Percentiles rank a stretch among this genome's conserved stretches.
phyloP scores from a whole-genome alignment of 2,113 vertebrate species.

The Lagopus leucura region DNA sequence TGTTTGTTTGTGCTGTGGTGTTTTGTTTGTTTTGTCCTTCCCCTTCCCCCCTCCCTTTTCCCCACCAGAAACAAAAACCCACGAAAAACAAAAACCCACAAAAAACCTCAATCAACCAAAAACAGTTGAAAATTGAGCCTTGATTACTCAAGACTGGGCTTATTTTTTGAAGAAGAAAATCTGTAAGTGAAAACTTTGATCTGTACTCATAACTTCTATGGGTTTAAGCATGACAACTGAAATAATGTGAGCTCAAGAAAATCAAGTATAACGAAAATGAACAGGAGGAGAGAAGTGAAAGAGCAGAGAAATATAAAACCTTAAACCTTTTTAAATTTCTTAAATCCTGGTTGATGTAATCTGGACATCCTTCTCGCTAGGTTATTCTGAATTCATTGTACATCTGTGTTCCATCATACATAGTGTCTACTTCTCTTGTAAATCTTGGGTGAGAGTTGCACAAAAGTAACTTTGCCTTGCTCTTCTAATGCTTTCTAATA shows the following conservation, averaged over 20 bases:
- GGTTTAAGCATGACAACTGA: not conserved
- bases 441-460: not conserved
- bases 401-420: not conserved
- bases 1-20: not conserved
- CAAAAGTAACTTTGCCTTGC: not conserved
- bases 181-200: not conserved
- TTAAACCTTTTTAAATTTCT: not conserved
- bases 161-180: not conserved
- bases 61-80: too few species aligned
- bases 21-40: not conserved
- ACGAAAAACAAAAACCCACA: too few species aligned
- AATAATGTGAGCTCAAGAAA: not conserved
- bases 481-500: not conserved
- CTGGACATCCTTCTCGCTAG: not conserved
- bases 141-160: not conserved
- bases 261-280: not conserved
- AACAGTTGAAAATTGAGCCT: not conserved
- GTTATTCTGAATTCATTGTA: not conserved
- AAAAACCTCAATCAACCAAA: not conserved
- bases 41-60: not conserved
- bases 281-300: not conserved
- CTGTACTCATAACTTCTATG: not conserved
- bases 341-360: not conserved
- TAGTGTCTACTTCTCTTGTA: not conserved
- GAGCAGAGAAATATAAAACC: not conserved